Percentiles rank a stretch among this genome's conserved stretches.
These are phyloP conservation scores for Malurus cyaneus DNA, from an alignment of 2,113 vertebrate species.

Conservation along the genomic window DNA sequence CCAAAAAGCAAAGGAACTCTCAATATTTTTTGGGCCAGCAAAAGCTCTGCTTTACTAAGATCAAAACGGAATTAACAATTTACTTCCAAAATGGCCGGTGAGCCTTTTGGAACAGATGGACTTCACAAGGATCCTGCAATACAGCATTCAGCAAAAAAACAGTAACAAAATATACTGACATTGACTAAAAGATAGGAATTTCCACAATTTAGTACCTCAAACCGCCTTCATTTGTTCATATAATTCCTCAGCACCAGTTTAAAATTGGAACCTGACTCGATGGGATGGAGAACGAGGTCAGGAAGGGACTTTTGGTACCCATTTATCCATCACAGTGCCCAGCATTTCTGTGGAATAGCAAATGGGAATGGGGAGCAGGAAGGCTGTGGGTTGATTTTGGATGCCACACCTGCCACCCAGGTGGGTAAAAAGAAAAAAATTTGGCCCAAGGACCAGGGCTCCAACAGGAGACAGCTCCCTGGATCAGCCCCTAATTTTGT, in stretches of 20 bases:
- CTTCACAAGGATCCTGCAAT: not conserved
- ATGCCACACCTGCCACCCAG: not conserved
- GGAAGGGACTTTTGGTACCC: not conserved
- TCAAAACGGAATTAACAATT: not conserved
- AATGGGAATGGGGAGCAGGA: not conserved
- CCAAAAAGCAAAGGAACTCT: not conserved
- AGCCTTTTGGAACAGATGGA: not conserved
- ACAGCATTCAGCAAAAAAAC: not conserved
- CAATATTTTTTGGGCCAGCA: not conserved
- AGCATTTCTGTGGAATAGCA: fast-evolving
- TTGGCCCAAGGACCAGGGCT: not conserved
- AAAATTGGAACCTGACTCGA: not conserved
- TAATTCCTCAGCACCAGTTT: not conserved
- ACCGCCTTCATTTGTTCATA: not conserved
- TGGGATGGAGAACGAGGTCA: not conserved
- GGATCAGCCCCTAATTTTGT: not conserved
- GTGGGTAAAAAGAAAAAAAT: not conserved
- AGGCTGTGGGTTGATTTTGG: not conserved
- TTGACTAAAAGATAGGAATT: not conserved
- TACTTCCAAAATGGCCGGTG: not conserved
- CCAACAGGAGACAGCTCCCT: not conserved
- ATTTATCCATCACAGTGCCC: not conserved
- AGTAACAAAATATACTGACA: not conserved
- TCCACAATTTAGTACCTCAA: not conserved
- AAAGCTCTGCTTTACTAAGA: not conserved